phyloP scores from a whole-genome alignment of 2,888 invertebrate genomes.

The Spodoptera picta region DNA sequence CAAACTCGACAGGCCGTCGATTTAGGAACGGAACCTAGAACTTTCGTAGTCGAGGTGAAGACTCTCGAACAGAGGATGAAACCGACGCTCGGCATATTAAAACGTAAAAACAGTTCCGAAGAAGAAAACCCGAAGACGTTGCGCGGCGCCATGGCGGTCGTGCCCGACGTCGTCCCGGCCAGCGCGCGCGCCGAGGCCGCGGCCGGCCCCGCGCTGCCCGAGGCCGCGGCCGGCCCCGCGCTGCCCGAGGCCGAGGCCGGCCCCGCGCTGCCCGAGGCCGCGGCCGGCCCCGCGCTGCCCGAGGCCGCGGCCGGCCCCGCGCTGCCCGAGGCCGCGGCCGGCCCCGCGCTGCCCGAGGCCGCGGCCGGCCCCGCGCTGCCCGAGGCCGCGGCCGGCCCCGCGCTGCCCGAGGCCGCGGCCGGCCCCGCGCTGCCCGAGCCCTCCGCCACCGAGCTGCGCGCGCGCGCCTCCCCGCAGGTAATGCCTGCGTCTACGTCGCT shows the following conservation, averaged over 20 bases:
- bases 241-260: too few species aligned
- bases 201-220: constrained; percentile 72
- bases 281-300: constrained; percentile 70
- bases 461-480: background rate
- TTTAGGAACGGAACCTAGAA: constrained; percentile 74
- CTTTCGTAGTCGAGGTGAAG: constrained; percentile 80
- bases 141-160: constrained; percentile 58
- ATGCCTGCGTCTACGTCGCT: background rate
- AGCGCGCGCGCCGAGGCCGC: constrained; percentile 44
- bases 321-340: constrained; percentile 71
- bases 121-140: constrained; percentile 62
- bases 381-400: too few species aligned
- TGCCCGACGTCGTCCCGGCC: constrained; percentile 69
- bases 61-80: constrained; percentile 77
- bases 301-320: constrained; percentile 69
- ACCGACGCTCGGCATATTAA: constrained; percentile 78
- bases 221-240: constrained; percentile 67
- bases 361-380: constrained; percentile 70
- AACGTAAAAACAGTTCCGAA: constrained; percentile 61
- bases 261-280: too few species aligned
- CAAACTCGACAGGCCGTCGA: constrained; percentile 61
- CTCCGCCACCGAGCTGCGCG: constrained; percentile 65
- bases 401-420: constrained; percentile 58
- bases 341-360: constrained; percentile 72
- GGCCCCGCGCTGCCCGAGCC: constrained; percentile 75